Evolutionary conservation across 2,888 invertebrate genomes (phyloP), one percentile per base, ranked within the genome.

Genomic region (Nebria salina): DNA sequence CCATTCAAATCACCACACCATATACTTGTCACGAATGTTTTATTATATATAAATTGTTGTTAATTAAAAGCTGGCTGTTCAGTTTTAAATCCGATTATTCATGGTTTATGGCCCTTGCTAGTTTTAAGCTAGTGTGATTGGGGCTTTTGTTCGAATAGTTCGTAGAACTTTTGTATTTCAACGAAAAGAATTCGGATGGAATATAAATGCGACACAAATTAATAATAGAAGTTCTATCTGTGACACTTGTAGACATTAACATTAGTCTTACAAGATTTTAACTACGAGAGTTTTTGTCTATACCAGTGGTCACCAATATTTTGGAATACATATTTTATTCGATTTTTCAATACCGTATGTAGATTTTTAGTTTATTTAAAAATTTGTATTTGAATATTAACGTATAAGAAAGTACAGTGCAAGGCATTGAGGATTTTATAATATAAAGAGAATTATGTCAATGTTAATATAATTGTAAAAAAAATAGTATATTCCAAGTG

Each of bases 11-110:
- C 2, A 68, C 68, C 25, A 26, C 25, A 26, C 26, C 6, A 70
- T 70, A 70, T 15, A 70, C 7, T 70, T 70, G 26, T 70, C 70
- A 70, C 70, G 70, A 70, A 70, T 70, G 70, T 70, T 70, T 25
- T 26, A 70, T 70, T 70, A 70, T 54, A 54, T 54, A 54, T 54
- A 54, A 54, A 54, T 54, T 8, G 7, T 54, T 8, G 54, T 54
- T 54, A 54, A 54, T 54, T 54, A 54, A 54, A 11, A 54, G 8
- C 54, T 54, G 54, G 7, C 54, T 11, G 54, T 54, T 54, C 6
- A 43, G 13, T 54, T 54, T 54, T 54, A 54, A 54, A 54, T 54
- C 54, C 54, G 11, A 54, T 54, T 54, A 4, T 34, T 34, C 34
- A 54, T 54, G 13, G 54, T 54, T 54, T 54, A 54, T 54, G 13